Percentiles rank a stretch among this genome's conserved stretches.
Conservation (phyloP, 1,140 invertebrate species). For the Glomeris maerens region DNA sequence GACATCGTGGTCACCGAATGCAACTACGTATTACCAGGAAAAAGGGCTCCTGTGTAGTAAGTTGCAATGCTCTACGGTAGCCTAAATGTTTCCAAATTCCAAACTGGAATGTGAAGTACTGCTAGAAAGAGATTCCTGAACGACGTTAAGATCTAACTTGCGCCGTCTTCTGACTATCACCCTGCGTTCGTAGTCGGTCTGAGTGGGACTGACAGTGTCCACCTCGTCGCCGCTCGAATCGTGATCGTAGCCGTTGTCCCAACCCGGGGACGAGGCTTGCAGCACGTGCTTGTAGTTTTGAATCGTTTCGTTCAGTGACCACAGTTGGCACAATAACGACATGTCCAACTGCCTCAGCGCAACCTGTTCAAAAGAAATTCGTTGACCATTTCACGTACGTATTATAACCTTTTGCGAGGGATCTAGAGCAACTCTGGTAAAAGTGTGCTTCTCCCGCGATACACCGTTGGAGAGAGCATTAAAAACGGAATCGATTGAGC, state of each 20-base stretch:
- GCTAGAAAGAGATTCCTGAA: slow-evolving; percentile 12
- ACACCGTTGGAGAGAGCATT: too few relatives aligned
- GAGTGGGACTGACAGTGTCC: slow-evolving; percentile 5
- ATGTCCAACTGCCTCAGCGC: slow-evolving; percentile 67
- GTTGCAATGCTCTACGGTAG: neutral
- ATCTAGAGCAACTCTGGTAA: too few relatives aligned
- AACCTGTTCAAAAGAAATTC: slow-evolving; percentile 43
- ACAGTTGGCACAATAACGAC: slow-evolving; percentile 66
- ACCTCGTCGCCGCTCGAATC: slow-evolving; percentile 17
- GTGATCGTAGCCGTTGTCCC: slow-evolving; percentile 18
- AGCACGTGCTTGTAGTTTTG: slow-evolving; percentile 53
- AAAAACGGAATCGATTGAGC: too few relatives aligned
- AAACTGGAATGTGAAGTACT: slow-evolving; percentile 20
- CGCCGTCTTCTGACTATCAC: neutral
- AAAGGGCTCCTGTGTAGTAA: too few relatives aligned
- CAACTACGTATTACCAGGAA: too few relatives aligned
- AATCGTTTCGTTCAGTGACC: slow-evolving; percentile 74
- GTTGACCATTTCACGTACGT: neutral
- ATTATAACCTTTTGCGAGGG: neutral
- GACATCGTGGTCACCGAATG: too few relatives aligned
- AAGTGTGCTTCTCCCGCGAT: too few relatives aligned
- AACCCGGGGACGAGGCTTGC: slow-evolving; percentile 14
- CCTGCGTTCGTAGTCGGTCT: neutral
- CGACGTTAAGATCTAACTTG: neutral
- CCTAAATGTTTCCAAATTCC: slow-evolving; percentile 18